Base-by-base conservation (phyloP, 2,113 vertebrate species). In the Psilopogon haemacephalus region DNA sequence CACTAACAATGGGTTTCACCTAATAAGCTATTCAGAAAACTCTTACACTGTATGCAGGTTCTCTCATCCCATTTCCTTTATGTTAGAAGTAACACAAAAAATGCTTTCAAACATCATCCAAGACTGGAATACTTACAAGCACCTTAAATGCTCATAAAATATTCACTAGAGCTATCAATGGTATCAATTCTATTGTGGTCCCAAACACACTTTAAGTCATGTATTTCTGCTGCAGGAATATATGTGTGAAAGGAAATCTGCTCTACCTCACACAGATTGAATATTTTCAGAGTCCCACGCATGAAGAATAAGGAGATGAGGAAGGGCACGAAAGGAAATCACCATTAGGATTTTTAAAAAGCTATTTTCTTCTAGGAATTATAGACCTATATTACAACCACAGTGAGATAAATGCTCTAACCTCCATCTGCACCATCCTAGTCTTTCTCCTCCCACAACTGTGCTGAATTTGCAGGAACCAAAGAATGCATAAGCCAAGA, bases 81-180 rank as follows among this genome's bases (percentile, higher is more conserved):
- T 89, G 88, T 67, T 67, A 82, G 56, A 95, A 96, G 94, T 95
- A 96, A 90, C 84, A 88, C 38, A 82, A 78, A 96, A 90, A 94
- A 96, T 82, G 77, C 87, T 93, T 91, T 95, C 93, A 95, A 95
- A 93, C 69, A 91, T 48, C 69, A 77, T 81, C 81, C 30, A 63
- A 94, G 90, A 77, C 74, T 91, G 42, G 27, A 79, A 86, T 73
- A 92, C 84, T 86, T 46, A 84, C 72, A 90, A 72, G 68, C 46
- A 94, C 86, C 89, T 84, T 83, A 82, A 73, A 92, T 88, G 77
- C 77, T 76, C 84, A 90, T 80, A 19, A 58, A 42, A 74, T 74
- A 87, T 93, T 86, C 92, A 94, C 68, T 26, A 72, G 38, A 93
- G 40, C 80, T 86, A 67, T 55, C 64, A 79, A 85, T 24, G 73